phyloP scores from a whole-genome alignment of 2,797 vertebrate genomes.

The Phrynocephalus vlangalii region DNA sequence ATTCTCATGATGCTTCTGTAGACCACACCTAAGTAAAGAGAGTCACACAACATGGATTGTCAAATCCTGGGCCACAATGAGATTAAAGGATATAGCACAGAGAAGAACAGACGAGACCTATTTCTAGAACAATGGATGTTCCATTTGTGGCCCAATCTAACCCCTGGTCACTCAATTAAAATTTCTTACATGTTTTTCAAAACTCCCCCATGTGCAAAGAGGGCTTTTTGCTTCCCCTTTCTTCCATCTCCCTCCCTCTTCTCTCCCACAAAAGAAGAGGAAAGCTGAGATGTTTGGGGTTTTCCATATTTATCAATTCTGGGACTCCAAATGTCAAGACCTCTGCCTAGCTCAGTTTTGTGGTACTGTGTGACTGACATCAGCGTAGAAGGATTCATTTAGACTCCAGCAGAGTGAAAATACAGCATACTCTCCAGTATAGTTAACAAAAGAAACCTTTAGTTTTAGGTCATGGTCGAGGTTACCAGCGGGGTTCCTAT shows the following conservation, averaged over 20 bases:
- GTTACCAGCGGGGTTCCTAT: conserved; percentile 42
- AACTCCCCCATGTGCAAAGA: not conserved
- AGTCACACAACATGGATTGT: too few relatives aligned
- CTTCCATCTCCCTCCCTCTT: not conserved
- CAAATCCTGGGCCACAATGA: not conserved
- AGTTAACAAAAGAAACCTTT: conserved; percentile 58
- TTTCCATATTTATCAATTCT: conserved; percentile 17
- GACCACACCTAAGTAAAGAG: not conserved
- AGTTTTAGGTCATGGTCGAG: conserved; percentile 51
- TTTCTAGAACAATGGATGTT: not conserved
- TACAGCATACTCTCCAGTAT: conserved; percentile 51
- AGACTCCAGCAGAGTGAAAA: conserved; percentile 57
- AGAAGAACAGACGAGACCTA: not conserved
- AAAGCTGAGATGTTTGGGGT: not conserved
- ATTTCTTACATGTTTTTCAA: not conserved
- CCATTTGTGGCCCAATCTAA: not conserved
- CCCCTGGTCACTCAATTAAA: not conserved
- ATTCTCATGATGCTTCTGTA: not conserved
- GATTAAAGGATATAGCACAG: not conserved
- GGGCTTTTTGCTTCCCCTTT: not conserved
- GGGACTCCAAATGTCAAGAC: conserved; percentile 7
- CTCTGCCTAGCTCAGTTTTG: conserved; percentile 22
- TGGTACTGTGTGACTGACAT: conserved; percentile 55
- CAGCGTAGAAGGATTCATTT: conserved; percentile 26
- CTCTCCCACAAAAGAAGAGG: too few relatives aligned